These are phyloP conservation scores for Polylopha cassiicola DNA, from an alignment of 2,888 invertebrate species.

Conservation along the genomic window DNA sequence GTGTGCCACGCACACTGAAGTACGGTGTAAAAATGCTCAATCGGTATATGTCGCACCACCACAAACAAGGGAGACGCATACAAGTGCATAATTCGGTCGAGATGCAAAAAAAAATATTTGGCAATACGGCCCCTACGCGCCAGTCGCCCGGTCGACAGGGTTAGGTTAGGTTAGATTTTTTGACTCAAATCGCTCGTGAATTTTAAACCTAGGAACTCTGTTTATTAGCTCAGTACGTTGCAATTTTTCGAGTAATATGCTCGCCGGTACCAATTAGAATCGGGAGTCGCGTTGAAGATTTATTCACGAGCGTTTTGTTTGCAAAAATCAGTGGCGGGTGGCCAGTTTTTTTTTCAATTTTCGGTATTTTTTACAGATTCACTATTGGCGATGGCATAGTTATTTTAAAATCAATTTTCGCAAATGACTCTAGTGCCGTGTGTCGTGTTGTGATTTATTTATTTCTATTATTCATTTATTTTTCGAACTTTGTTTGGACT, in stretches of 20 bases:
- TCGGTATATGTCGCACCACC: conserved; percentile 75
- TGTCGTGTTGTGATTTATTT: conserved; percentile 69
- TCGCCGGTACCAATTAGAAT: too few species aligned
- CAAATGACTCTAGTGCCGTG: conserved; percentile 64
- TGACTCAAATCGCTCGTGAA: conserved; percentile 75
- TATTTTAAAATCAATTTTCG: conserved; percentile 50
- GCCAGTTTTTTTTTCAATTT: conserved; percentile 37
- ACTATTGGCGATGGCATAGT: conserved; percentile 54
- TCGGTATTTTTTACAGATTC: conserved; percentile 50
- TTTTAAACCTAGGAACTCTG: conserved; percentile 65
- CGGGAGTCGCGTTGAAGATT: conserved; percentile 34
- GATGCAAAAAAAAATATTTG: conserved; percentile 78
- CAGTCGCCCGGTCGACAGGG: conserved; percentile 76
- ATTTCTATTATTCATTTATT: conserved; percentile 36
- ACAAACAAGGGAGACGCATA: conserved; percentile 77
- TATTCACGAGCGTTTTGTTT: conserved; percentile 54
- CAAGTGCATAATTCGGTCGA: conserved; percentile 78
- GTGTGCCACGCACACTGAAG: conserved; percentile 64
- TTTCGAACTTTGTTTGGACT: conserved; percentile 58
- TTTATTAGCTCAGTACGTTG: conserved; percentile 58
- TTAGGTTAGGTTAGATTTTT: conserved; percentile 78
- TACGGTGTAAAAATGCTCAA: conserved; percentile 68
- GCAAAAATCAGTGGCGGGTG: conserved; percentile 46
- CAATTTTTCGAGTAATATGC: conserved; percentile 67
- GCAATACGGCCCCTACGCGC: conserved; percentile 77